These are phyloP conservation scores for Plumapathes pennacea DNA, from an alignment of 92 coral and sea anemone species.

Conservation along the genomic window DNA sequence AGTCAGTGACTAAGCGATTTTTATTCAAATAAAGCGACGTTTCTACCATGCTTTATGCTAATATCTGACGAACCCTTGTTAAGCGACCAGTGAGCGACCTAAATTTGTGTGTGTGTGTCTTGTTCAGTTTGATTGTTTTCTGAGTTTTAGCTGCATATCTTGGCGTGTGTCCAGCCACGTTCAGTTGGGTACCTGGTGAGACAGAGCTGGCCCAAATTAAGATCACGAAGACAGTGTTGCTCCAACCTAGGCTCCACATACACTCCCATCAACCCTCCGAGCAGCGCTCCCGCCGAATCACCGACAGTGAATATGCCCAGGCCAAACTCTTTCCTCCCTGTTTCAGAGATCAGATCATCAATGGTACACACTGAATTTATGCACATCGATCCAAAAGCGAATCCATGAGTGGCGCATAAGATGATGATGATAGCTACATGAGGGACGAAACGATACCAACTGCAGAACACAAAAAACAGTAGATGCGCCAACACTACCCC, in stretches of 20 bases:
- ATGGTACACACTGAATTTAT: slow-evolving; percentile 74
- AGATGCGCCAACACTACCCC: slow-evolving; percentile 46
- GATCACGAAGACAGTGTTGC: slow-evolving; percentile 56
- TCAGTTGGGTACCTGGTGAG: slow-evolving; percentile 52
- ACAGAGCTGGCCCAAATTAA: slow-evolving; percentile 50
- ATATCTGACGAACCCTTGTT: too few species aligned
- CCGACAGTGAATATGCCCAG: slow-evolving; percentile 75
- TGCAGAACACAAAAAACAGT: slow-evolving; percentile 42
- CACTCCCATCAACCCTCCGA: slow-evolving; percentile 66
- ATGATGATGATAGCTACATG: slow-evolving; percentile 59
- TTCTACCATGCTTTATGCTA: too few species aligned
- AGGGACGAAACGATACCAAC: slow-evolving; percentile 71
- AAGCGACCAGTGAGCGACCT: too few species aligned
- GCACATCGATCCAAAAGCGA: slow-evolving; percentile 75
- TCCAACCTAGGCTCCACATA: slow-evolving; percentile 60
- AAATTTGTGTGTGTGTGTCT: too few species aligned
- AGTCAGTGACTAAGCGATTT: too few species aligned
- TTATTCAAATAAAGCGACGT: too few species aligned
- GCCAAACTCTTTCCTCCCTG: slow-evolving; percentile 59
- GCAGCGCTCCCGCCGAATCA: slow-evolving; percentile 65
- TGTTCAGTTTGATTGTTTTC: too few species aligned
- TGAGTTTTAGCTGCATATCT: too few species aligned
- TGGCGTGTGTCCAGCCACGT: slow-evolving; percentile 69
- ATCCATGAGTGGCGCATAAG: slow-evolving; percentile 71
- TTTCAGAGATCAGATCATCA: slow-evolving; percentile 42